Conservation (phyloP, 2,797 vertebrate species). For the Podarcis siculus region DNA sequence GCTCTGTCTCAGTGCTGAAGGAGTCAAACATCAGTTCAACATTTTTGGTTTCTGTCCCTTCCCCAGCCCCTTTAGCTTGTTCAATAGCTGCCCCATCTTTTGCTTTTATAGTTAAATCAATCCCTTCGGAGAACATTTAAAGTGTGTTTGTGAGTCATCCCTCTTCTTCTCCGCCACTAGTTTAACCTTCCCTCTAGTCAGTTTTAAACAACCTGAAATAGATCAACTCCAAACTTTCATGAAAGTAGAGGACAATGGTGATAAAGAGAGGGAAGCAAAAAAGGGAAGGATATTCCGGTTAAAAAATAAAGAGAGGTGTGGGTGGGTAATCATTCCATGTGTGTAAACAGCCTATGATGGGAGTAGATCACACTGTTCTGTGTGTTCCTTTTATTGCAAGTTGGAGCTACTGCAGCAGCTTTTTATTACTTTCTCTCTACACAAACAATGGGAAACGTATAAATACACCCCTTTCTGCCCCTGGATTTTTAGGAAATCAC, state of each 20-base stretch:
- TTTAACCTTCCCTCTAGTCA: conserved; percentile 36
- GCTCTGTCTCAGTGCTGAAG: conserved; percentile 47
- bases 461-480: rapidly evolving
- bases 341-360: background rate
- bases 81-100: conserved; percentile 60
- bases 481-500: background rate
- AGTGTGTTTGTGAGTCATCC: conserved; percentile 48
- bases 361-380: background rate
- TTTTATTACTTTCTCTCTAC: background rate
- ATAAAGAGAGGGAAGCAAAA: background rate
- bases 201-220: conserved; percentile 48
- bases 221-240: conserved; percentile 41
- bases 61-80: conserved; percentile 46
- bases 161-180: background rate
- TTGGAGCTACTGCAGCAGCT: background rate
- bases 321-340: background rate
- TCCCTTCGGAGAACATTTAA: conserved; percentile 58
- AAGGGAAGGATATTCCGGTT: background rate
- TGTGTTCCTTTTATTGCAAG: conserved; percentile 9
- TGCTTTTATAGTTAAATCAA: conserved; percentile 69
- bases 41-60: conserved; percentile 28
- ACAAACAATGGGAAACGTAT: background rate
- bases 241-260: background rate
- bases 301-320: background rate
- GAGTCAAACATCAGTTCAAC: conserved; percentile 33